A percentile compares a stretch with the other conserved stretches of the same genome.
These are phyloP conservation scores for Taenioides sp. DNA, from an alignment of 2,797 vertebrate species.

Conservation along the genomic window DNA sequence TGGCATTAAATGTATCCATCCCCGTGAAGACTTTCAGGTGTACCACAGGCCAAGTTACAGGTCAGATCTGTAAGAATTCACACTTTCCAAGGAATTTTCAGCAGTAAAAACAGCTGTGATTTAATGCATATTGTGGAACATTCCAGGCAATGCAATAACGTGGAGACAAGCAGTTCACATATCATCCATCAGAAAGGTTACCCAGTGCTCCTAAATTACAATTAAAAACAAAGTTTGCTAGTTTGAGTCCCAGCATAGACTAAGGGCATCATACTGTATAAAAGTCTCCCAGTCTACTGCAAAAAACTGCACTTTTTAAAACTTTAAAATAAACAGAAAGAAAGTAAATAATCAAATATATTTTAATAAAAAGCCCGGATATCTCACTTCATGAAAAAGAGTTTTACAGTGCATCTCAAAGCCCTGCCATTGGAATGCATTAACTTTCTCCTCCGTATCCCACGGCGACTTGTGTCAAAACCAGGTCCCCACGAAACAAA, in stretches of 20 bases:
- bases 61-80: not conserved
- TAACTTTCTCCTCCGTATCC: constrained; percentile 75
- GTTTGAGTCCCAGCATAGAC: too few species aligned
- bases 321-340: not conserved
- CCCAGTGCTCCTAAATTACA: too few species aligned
- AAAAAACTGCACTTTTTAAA: not conserved
- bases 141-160: too few species aligned
- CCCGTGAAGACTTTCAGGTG: not conserved
- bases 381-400: not conserved
- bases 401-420: constrained; percentile 8
- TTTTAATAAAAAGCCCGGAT: not conserved
- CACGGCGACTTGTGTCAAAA: constrained; percentile 93
- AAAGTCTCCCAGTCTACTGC: not conserved
- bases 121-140: not conserved
- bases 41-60: not conserved
- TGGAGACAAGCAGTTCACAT: too few species aligned
- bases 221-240: too few species aligned
- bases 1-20: not conserved
- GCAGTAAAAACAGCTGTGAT: not conserved
- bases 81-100: not conserved
- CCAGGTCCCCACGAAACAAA: constrained; percentile 90
- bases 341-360: not conserved
- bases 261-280: not conserved
- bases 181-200: not conserved
- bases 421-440: constrained; percentile 66